A percentile compares a stretch with the other conserved stretches of the same genome.
Evolutionary conservation across 2,113 vertebrate species (phyloP).

Genomic region (Notarius quadriscutis): DNA sequence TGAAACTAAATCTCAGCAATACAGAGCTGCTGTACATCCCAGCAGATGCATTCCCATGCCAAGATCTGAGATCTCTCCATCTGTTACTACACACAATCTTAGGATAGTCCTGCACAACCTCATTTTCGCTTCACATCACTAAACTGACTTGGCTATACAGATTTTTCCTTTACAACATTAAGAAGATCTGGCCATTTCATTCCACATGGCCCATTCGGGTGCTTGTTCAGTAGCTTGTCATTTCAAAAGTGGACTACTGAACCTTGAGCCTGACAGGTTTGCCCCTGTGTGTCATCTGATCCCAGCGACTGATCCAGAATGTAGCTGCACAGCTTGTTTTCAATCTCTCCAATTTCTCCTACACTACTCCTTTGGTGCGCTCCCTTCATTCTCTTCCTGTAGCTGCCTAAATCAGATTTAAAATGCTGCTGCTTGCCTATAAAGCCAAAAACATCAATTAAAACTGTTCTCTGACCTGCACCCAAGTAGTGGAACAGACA

Average conservation of each 20-base stretch:
- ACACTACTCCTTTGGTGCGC: neutral
- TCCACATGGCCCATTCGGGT: neutral
- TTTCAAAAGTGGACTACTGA: neutral
- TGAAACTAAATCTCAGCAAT: conserved; percentile 7
- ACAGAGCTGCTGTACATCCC: neutral
- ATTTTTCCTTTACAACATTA: neutral
- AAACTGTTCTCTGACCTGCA: neutral
- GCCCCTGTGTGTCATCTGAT: neutral
- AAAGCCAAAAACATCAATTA: neutral
- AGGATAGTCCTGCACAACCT: neutral
- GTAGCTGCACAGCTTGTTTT: neutral
- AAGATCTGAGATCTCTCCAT: neutral
- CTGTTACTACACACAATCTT: neutral
- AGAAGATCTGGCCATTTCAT: neutral
- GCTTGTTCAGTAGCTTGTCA: neutral
- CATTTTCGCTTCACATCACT: neutral
- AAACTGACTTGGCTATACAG: neutral
- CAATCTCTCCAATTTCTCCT: neutral
- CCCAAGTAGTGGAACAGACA: too few relatives aligned
- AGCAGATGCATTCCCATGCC: neutral
- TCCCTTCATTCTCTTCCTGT: neutral
- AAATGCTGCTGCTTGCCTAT: neutral
- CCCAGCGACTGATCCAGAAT: neutral
- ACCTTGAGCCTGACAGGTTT: neutral
- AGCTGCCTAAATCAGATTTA: neutral